phyloP scores from a whole-genome alignment of 2,888 invertebrate species.

The Drosophila macrospina region DNA sequence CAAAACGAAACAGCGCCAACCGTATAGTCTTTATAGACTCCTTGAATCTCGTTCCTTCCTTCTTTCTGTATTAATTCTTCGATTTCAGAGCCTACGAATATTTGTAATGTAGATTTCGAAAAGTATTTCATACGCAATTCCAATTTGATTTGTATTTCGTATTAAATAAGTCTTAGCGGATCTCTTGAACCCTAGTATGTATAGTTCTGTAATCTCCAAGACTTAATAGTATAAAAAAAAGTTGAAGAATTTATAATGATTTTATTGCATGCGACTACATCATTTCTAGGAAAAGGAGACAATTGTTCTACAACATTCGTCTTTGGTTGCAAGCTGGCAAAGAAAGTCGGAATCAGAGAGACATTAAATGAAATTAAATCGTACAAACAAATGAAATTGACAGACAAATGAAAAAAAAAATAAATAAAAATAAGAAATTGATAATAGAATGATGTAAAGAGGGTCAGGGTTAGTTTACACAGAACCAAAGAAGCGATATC shows the following conservation, averaged over 20 bases:
- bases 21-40: no score
- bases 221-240: no score
- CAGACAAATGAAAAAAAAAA: constrained; percentile 21
- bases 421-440: constrained; percentile 22
- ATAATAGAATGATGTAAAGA: constrained; percentile 33
- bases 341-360: background rate
- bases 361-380: constrained; percentile 24
- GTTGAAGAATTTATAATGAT: background rate
- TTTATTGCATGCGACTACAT: background rate
- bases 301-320: background rate
- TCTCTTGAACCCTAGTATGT: no score
- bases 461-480: constrained; percentile 21
- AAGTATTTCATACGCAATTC: no score
- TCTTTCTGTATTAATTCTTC: no score
- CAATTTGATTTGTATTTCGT: no score
- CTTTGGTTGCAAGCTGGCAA: constrained; percentile 6
- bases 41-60: no score
- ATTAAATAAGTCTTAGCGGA: no score
- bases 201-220: no score
- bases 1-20: no score
- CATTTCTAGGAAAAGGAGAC: background rate
- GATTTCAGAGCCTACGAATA: no score
- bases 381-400: constrained; percentile 20
- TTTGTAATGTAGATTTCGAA: no score
- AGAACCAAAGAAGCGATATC: background rate